Base-by-base conservation (phyloP, 2,797 vertebrate species). In the Arrhamphus sclerolepis region DNA sequence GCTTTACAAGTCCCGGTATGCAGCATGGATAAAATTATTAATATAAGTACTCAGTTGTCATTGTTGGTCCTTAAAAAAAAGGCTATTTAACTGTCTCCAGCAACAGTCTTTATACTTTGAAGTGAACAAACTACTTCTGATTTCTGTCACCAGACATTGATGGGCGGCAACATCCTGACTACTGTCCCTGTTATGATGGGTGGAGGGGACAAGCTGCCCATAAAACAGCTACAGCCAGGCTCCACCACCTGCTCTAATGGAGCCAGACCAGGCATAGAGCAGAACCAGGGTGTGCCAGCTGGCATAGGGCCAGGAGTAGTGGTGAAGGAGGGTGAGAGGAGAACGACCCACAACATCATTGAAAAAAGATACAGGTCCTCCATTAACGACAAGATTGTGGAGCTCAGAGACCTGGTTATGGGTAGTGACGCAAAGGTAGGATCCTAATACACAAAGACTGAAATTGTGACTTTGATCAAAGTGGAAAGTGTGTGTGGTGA, bases 271-370 rank as follows among this genome's bases (percentile, higher is more conserved):
- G 16, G 14, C 5, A 5, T 87, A 43, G 92, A 92, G 2, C 89
- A 87, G 19, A 24, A 72, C 22, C 62, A 74, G 39, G 0, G 83
- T 51, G 49, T 74, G 21, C 56, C 34, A 2, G 85, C 79, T 22
- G n/a, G 9, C 4, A 2, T 84, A 0, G 86, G 87, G 13, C 82
- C 77, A 1, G 92, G 89, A 28, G 89, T 94, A 68, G 64, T 93
- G 76, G 76, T 92, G 72, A 99, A 98, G 86, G 96, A 98, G 85
- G 97, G 97, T 3, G 97, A 98, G 80, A 93, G 95, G 78, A 93
- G 96, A 80, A 98, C 96, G 0, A 98, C 98, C 16, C 98, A 99
- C 87, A 99, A 99, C 84, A 96, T 98, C 81, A 99, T 99, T 13
- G 98, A 99, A 90, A 98, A 98, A 86, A 89, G 98, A 6, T 99